Evolutionary conservation across 2,888 invertebrate species (phyloP), one percentile per base, ranked within the genome.

Genomic region (Spisula solida): DNA sequence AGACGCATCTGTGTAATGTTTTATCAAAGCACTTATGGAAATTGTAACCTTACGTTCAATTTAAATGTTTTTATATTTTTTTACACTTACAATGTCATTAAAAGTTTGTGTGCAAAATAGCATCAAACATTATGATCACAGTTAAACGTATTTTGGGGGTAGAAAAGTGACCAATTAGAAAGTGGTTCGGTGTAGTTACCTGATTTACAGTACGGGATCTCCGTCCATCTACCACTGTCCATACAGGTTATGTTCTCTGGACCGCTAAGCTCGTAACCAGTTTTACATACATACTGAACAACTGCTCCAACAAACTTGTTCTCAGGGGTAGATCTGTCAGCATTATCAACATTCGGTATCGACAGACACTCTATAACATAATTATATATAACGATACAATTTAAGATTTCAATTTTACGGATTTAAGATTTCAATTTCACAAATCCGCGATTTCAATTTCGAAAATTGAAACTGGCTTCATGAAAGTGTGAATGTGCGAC

Each of bases 201-300:
- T 81, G 51, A 18, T 55, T 31, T n/a, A 55, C 78, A 78, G 10
- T 41, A 31, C 0, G 75, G 75, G 0, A 78, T 12, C 0, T 48
- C 31, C 0, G 51, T 51, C 84, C 84, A 84, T 14, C 51, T 48
- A 1, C 84, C 84, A 20, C 51, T 78, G n/a, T 31, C 16, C 14
- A 34, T 0, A 34, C 84, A 84, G 4, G 29, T 78, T 16, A 78
- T 34, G 2, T 51, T 16, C 8, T 51, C 20, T 6, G 48, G 10
- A 51, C 84, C 84, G 31, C 48, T 29, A 10, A 51, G 25, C 31
- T 75, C 55, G 29, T 51, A 84, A 20, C 78, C 84, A n/a, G 0
- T 48, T 0, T 29, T 6, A 51, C 75, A 75, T 6, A 29, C 31
- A 55, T 84, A 84, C 20, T 8, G 20, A 20, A 84, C 84, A 0